A percentile compares a stretch with the other conserved stretches of the same genome.
Evolutionary conservation across 2,797 vertebrate genomes (phyloP).

Genomic region (Brachyrhaphis roseni): DNA sequence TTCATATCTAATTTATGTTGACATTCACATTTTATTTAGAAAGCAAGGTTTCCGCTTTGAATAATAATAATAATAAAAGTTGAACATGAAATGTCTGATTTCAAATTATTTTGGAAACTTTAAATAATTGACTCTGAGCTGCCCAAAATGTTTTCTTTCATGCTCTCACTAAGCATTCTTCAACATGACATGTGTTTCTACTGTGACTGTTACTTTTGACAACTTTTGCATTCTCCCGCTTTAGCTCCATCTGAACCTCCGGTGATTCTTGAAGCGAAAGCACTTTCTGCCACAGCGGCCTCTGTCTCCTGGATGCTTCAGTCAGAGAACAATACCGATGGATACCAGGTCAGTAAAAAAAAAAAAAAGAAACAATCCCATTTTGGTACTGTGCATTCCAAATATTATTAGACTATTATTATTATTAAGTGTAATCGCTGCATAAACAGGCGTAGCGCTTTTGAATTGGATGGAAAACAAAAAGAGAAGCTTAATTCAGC

Average conservation of each 20-base stretch:
- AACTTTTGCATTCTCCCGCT: slow-evolving; percentile 39
- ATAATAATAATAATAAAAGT: not conserved
- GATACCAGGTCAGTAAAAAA: slow-evolving; percentile 87
- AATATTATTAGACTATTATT: not conserved
- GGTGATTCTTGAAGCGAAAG: slow-evolving; percentile 74
- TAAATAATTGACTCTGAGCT: not conserved
- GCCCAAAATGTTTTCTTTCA: not conserved
- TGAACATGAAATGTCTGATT: not conserved
- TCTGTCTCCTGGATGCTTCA: slow-evolving; percentile 87
- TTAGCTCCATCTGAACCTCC: slow-evolving; percentile 89
- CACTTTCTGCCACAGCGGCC: slow-evolving; percentile 90
- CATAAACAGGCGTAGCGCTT: not conserved
- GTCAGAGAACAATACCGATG: slow-evolving; percentile 83
- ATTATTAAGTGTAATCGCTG: not conserved
- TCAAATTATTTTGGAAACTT: not conserved
- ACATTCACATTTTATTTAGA: not conserved
- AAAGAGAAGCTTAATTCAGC: not conserved
- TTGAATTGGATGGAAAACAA: not conserved
- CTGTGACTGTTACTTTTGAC: slow-evolving; percentile 12
- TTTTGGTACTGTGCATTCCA: not conserved
- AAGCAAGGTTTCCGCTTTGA: not conserved
- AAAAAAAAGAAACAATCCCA: not conserved
- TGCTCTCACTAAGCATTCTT: not conserved
- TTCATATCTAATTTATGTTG: not conserved
- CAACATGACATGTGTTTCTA: not conserved